phyloP scores from a whole-genome alignment of 1,140 invertebrate species.

The Drosophila tsacasi region DNA sequence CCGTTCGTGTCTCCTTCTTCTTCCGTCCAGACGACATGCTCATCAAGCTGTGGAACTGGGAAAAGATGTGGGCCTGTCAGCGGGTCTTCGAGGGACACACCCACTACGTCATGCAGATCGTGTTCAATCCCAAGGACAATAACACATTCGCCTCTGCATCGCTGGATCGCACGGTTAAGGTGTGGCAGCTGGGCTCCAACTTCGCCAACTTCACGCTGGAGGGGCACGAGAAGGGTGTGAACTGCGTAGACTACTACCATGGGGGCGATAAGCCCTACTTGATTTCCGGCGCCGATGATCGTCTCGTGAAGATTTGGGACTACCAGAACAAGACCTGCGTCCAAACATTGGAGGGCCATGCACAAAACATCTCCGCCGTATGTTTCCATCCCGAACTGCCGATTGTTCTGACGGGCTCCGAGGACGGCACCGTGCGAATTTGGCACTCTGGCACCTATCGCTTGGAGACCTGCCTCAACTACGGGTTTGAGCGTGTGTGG shows the following conservation, averaged over 20 bases:
- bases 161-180: constrained; percentile 98
- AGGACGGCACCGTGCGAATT: constrained; percentile 97
- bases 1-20: neutral
- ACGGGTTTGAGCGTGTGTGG: constrained; percentile 99
- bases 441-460: constrained; percentile 99
- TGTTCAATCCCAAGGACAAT: constrained; percentile 99
- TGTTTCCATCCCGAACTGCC: constrained; percentile 99
- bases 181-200: constrained; percentile 98
- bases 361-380: constrained; percentile 97
- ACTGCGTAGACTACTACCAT: constrained; percentile 99
- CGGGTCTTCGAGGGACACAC: constrained; percentile 99
- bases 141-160: constrained; percentile 99
- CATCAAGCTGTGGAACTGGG: constrained; percentile 99
- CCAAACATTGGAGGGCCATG: constrained; percentile 98
- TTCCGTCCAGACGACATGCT: constrained; percentile 94
- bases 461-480: constrained; percentile 98
- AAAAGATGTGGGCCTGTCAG: constrained; percentile 98
- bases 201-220: constrained; percentile 99
- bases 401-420: constrained; percentile 98
- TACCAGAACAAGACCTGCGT: constrained; percentile 99
- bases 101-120: constrained; percentile 99
- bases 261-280: constrained; percentile 99
- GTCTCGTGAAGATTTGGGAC: constrained; percentile 99
- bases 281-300: constrained; percentile 99
- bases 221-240: constrained; percentile 99